A percentile compares a stretch with the other conserved stretches of the same genome.
Conservation (phyloP, 1,140 invertebrate genomes). For the Drosophila miranda region DNA sequence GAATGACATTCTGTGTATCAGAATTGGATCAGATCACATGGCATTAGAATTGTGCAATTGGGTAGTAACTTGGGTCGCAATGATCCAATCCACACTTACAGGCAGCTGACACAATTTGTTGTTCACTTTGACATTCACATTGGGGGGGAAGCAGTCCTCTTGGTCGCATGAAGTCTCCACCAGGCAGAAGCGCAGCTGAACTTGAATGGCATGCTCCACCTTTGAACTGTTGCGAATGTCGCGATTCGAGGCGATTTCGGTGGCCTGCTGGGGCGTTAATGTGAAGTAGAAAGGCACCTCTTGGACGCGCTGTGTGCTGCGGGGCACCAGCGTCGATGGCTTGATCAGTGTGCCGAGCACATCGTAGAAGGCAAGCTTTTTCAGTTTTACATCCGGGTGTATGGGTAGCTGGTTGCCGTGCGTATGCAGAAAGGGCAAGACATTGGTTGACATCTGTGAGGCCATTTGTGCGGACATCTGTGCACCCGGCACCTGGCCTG, state of each 20-base stretch:
- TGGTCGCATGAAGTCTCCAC: slow-evolving; percentile 96
- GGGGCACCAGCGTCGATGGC: slow-evolving; percentile 92
- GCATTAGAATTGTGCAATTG: not conserved
- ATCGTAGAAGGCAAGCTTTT: slow-evolving; percentile 96
- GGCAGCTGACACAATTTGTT: slow-evolving; percentile 95
- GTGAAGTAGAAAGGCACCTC: slow-evolving; percentile 94
- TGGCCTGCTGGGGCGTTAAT: slow-evolving; percentile 95
- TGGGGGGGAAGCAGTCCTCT: slow-evolving; percentile 98
- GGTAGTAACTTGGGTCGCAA: not conserved
- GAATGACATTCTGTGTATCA: slow-evolving; percentile 93
- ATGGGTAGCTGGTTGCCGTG: slow-evolving; percentile 87
- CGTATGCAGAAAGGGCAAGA: too few species aligned
- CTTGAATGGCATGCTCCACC: slow-evolving; percentile 91
- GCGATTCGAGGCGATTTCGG: slow-evolving; percentile 91
- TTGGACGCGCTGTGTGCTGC: slow-evolving; percentile 89
- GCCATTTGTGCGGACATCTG: slow-evolving; percentile 54
- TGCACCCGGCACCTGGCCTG: slow-evolving; percentile 53
- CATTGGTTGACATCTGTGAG: slow-evolving; percentile 40
- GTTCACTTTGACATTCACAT: slow-evolving; percentile 97
- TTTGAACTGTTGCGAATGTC: slow-evolving; percentile 85
- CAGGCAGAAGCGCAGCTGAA: slow-evolving; percentile 92
- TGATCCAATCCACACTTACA: slow-evolving; percentile 85
- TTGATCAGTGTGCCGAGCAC: slow-evolving; percentile 93
- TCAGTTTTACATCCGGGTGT: slow-evolving; percentile 95
- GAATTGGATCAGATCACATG: not conserved